These are phyloP conservation scores for Pterophyllum scalare DNA, from an alignment of 2,113 vertebrate genomes.

Conservation along the genomic window DNA sequence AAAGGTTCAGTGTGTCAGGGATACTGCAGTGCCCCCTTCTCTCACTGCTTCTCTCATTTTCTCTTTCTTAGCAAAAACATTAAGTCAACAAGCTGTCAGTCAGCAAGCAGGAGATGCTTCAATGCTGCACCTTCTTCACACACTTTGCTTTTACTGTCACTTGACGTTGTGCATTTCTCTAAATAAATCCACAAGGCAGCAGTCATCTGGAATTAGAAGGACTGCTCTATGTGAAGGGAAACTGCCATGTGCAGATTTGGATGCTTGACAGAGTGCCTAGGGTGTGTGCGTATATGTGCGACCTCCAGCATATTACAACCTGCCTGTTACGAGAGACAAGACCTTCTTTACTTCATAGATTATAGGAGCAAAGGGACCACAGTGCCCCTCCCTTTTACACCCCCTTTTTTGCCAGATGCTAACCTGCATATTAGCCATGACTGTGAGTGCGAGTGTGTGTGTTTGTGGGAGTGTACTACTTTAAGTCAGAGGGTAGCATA, in stretches of 20 bases:
- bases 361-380: conserved; percentile 66
- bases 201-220: conserved; percentile 16
- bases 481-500: conserved; percentile 32
- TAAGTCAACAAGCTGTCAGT: conserved; percentile 60
- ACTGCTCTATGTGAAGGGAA: conserved; percentile 47
- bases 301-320: conserved; percentile 64
- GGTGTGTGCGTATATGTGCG: conserved; percentile 29
- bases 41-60: conserved; percentile 14
- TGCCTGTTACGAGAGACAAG: conserved; percentile 59
- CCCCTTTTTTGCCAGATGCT: conserved; percentile 62
- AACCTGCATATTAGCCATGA: conserved; percentile 58
- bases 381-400: conserved; percentile 46
- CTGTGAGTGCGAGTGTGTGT: conserved; percentile 29
- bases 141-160: conserved; percentile 12
- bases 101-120: conserved; percentile 22
- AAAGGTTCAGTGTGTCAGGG: conserved; percentile 65
- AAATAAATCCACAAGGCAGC: conserved; percentile 10
- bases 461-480: neutral
- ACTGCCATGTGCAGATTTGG: conserved; percentile 19
- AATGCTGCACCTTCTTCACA: conserved; percentile 19
- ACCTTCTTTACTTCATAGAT: conserved; percentile 69
- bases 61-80: conserved; percentile 49
- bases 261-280: conserved; percentile 32
- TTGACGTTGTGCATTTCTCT: neutral
- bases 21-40: conserved; percentile 39